Evolutionary conservation across 1,140 invertebrate species (phyloP).

Genomic region (Lepidotrigona ventralis): DNA sequence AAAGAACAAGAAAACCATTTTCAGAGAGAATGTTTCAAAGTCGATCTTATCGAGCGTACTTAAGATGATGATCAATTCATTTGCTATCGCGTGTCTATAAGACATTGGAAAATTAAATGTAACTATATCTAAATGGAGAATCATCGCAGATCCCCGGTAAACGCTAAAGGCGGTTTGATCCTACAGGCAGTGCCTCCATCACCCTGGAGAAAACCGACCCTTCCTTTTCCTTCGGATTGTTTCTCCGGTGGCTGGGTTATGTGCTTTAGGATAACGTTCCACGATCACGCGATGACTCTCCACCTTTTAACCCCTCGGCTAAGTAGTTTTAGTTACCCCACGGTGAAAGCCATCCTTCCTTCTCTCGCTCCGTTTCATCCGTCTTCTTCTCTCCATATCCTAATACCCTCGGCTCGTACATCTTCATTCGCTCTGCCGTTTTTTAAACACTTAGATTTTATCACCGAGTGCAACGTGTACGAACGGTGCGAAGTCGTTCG

Average conservation of each 20-base stretch:
- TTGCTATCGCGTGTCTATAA: slow-evolving; percentile 34
- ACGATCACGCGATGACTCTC: slow-evolving; percentile 74
- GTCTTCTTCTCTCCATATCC: slow-evolving; percentile 15
- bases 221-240: slow-evolving; percentile 63
- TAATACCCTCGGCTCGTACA: slow-evolving; percentile 59
- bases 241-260: slow-evolving; percentile 62
- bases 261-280: slow-evolving; percentile 72
- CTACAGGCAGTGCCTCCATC: slow-evolving; percentile 31
- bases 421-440: slow-evolving; percentile 63
- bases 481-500: slow-evolving; percentile 33
- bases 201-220: slow-evolving; percentile 44
- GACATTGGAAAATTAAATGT: slow-evolving; percentile 47
- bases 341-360: slow-evolving; percentile 53
- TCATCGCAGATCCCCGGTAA: slow-evolving; percentile 41
- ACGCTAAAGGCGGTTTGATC: slow-evolving; percentile 45
- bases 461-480: slow-evolving; percentile 37
- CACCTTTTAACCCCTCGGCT: slow-evolving; percentile 70
- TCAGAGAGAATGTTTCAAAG: background rate
- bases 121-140: slow-evolving; percentile 56
- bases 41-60: slow-evolving; percentile 23
- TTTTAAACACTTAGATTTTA: slow-evolving; percentile 65
- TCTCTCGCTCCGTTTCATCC: background rate
- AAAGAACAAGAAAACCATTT: slow-evolving; percentile 12
- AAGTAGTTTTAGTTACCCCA: slow-evolving; percentile 69
- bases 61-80: slow-evolving; percentile 42